Base-by-base conservation (phyloP, 2,888 invertebrate species). In the Neoaliturus tenellus region DNA sequence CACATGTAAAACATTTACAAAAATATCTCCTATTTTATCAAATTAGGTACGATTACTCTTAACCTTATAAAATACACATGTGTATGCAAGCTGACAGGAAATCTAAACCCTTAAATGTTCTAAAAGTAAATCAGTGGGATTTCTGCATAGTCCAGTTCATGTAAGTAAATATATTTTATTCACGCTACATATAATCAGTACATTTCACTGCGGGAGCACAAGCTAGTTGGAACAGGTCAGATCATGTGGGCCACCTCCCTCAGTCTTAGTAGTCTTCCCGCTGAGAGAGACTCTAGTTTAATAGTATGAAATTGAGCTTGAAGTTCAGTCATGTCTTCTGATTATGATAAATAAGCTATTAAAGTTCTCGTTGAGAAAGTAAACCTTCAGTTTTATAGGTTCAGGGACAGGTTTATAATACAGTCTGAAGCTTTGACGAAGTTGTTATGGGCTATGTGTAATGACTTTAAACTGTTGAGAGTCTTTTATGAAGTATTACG, bases 331-430 rank as follows among this genome's bases (percentile, higher is more conserved):
- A 62, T 62, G 31, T 62, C 31, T 0, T 44, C 73, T 75, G 73
- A 75, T 75, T 41, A 44, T 48, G 73, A 75, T 28, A 75, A 75
- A 75, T 25, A 44, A 44, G 48, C 73, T 35, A 71, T 71, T 23
- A 10, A 62, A 28, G 5, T 62, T 62, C 10, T 28, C 62, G 14
- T 14, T 28, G 1, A 62, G 31, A 8, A 31, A 62, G 31, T 62
- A 62, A 62, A 62, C 62, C 14, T 25, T 28, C 12, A 17, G 3
- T 14, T 62, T 62, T 62, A 62, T 62, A 1, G 14, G 31, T 0
- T 62, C 28, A 31, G 17, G 14, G 62, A 62, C 62, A 62, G 62
- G 12, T 62, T 62, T 62, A 62, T 55, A 23, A 2, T 62, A 17
- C 28, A 62, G 23, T 23, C 20, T 62, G n/a, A n/a, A n/a, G 3